phyloP scores from a whole-genome alignment of 2,888 invertebrate species.

The Diploptera punctata region DNA sequence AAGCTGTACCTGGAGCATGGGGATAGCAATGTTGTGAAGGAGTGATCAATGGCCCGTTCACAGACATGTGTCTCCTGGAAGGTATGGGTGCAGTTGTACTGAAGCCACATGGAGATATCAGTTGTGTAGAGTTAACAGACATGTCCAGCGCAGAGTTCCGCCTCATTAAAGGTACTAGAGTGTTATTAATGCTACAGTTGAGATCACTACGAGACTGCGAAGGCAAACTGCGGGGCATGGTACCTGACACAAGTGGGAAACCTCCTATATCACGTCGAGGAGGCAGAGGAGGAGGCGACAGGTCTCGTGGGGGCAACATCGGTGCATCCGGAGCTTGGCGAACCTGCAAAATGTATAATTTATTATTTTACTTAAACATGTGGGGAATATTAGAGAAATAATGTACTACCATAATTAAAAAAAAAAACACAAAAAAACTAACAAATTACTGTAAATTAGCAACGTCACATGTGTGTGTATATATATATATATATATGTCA shows the following conservation, averaged over 20 bases:
- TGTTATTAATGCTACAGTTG: conserved; percentile 52
- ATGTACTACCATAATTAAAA: too few species aligned
- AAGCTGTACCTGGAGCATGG: neutral
- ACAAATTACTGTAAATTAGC: too few species aligned
- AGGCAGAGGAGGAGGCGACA: conserved; percentile 68
- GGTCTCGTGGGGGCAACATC: conserved; percentile 71
- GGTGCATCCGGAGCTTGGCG: conserved; percentile 73
- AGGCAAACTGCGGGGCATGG: conserved; percentile 44
- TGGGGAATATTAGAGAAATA: too few species aligned
- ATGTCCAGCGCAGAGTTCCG: conserved; percentile 59
- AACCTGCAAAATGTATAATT: conserved; percentile 56
- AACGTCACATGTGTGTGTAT: too few species aligned
- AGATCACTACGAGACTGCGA: conserved; percentile 27
- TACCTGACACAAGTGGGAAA: conserved; percentile 52
- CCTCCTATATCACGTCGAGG: conserved; percentile 59
- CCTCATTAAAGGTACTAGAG: conserved; percentile 51
- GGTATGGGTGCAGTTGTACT: conserved; percentile 47
- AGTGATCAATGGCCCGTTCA: conserved; percentile 49
- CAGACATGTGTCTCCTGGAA: conserved; percentile 44
- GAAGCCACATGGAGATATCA: conserved; percentile 38
- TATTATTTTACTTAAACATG: too few species aligned
- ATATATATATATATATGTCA: too few species aligned
- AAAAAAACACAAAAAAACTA: too few species aligned
- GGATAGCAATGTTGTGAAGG: neutral
- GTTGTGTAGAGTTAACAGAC: conserved; percentile 26